Evolutionary conservation across 2,888 invertebrate species (phyloP).

Genomic region (Noctua janthe): DNA sequence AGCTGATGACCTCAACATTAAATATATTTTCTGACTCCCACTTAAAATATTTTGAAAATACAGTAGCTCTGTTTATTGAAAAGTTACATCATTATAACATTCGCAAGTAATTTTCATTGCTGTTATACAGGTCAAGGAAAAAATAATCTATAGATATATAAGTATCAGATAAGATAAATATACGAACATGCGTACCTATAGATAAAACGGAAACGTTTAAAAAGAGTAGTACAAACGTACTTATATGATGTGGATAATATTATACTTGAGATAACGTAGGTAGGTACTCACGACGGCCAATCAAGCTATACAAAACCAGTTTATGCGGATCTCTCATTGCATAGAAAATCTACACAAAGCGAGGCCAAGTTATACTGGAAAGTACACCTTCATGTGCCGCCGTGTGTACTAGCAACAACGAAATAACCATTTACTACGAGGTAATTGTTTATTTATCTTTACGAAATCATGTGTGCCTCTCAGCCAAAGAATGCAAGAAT

Average conservation of each 20-base stretch:
- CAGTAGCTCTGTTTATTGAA: background rate
- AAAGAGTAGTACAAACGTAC: slow-evolving; percentile 11
- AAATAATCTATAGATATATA: slow-evolving; percentile 15
- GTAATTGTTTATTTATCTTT: slow-evolving; percentile 44
- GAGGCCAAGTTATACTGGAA: too few species aligned
- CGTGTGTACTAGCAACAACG: background rate
- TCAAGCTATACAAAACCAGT: too few species aligned
- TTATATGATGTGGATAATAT: slow-evolving; percentile 14
- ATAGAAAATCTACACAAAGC: too few species aligned
- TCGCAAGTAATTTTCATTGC: slow-evolving; percentile 22
- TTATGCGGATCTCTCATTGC: too few species aligned
- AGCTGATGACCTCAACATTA: background rate
- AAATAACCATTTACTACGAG: slow-evolving; percentile 28
- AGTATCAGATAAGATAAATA: slow-evolving; percentile 36
- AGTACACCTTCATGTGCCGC: too few species aligned
- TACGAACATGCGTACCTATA: slow-evolving; percentile 13
- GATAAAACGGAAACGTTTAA: slow-evolving; percentile 38
- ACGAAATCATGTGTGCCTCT: slow-evolving; percentile 16
- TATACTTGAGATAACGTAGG: slow-evolving; percentile 34
- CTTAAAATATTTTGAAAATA: background rate
- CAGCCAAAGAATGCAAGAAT: slow-evolving; percentile 28
- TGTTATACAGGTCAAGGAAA: slow-evolving; percentile 47
- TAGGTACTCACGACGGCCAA: too few species aligned
- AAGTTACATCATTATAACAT: background rate
- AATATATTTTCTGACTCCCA: background rate